Percentiles rank a stretch among this genome's conserved stretches.
phyloP scores from a whole-genome alignment of 2,113 vertebrate genomes.

The Neogobius melanostomus region DNA sequence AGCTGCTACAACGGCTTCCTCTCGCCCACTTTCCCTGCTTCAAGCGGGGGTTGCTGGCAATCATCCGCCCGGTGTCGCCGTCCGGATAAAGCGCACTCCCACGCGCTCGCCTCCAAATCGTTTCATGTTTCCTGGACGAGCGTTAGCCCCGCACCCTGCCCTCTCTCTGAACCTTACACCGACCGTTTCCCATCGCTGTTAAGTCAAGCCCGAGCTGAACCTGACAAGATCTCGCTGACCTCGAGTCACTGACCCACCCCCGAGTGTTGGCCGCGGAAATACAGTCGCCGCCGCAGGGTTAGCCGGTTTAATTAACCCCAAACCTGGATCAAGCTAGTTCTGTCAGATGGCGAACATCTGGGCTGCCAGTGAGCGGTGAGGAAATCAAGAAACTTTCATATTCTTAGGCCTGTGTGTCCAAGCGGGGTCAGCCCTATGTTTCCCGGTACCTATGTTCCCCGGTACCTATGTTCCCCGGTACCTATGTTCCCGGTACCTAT shows the following conservation, averaged over 20 bases:
- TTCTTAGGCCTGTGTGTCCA: constrained; percentile 36
- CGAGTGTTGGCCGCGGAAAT: constrained; percentile 48
- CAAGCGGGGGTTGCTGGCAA: constrained; percentile 41
- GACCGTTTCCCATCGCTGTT: constrained; percentile 59
- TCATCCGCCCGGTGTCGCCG: constrained; percentile 45
- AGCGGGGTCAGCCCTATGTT: too few relatives aligned
- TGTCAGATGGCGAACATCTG: constrained; percentile 63
- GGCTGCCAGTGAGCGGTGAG: constrained; percentile 48
- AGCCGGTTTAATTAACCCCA: constrained; percentile 76
- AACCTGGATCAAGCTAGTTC: constrained; percentile 50
- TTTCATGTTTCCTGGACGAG: constrained; percentile 25
- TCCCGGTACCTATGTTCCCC: too few relatives aligned
- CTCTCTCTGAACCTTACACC: constrained; percentile 53
- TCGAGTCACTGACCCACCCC: constrained; percentile 59
- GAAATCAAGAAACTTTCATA: constrained; percentile 25
- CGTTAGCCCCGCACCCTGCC: constrained; percentile 51
- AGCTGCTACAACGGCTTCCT: constrained; percentile 60
- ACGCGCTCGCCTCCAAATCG: constrained; percentile 20
- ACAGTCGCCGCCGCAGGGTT: constrained; percentile 50
- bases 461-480: too few relatives aligned
- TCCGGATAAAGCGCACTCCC: constrained; percentile 37
- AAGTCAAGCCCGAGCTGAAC: constrained; percentile 60
- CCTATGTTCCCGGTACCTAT: too few relatives aligned
- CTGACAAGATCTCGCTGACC: constrained; percentile 72
- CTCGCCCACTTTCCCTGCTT: constrained; percentile 43